These are phyloP conservation scores for Caenorhabditis zanzibari DNA, from an alignment of 2,888 invertebrate species.

Conservation along the genomic window DNA sequence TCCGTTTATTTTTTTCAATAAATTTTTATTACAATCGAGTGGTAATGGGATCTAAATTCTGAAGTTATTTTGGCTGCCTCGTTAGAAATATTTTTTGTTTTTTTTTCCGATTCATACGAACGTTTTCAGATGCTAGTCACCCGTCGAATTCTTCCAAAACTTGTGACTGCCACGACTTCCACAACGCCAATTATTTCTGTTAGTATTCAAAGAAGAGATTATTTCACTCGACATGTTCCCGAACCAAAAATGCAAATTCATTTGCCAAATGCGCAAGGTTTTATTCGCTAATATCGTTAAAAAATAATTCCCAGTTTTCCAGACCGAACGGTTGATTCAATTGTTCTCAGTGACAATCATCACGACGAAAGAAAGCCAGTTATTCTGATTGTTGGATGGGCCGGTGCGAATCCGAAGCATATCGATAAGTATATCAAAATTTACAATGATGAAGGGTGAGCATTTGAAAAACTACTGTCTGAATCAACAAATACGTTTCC, in stretches of 20 bases:
- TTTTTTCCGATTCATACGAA: background rate
- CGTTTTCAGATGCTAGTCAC: slow-evolving; percentile 43
- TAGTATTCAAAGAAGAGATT: slow-evolving; percentile 40
- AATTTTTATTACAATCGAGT: too few relatives aligned
- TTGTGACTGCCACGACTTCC: slow-evolving; percentile 19
- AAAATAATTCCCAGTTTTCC: background rate
- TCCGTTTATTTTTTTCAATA: too few relatives aligned
- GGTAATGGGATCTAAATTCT: background rate
- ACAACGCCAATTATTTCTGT: background rate
- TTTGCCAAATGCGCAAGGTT: slow-evolving; percentile 60
- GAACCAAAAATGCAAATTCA: slow-evolving; percentile 67
- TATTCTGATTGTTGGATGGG: slow-evolving; percentile 71
- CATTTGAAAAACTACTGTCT: background rate
- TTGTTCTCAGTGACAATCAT: slow-evolving; percentile 41
- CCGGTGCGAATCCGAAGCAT: slow-evolving; percentile 71
- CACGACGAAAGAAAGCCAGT: slow-evolving; percentile 68
- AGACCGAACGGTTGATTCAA: slow-evolving; percentile 42
- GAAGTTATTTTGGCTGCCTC: background rate
- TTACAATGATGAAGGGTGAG: slow-evolving; percentile 69
- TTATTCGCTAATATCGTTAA: background rate
- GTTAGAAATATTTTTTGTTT: slow-evolving; percentile 1
- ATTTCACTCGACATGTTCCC: slow-evolving; percentile 63
- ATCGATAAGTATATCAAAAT: slow-evolving; percentile 73
- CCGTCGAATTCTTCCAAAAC: slow-evolving; percentile 28
- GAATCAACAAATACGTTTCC: slow-evolving; percentile 27